These are phyloP conservation scores for Laticauda laticaudata DNA, from an alignment of 2,113 vertebrate genomes.

Conservation along the genomic window DNA sequence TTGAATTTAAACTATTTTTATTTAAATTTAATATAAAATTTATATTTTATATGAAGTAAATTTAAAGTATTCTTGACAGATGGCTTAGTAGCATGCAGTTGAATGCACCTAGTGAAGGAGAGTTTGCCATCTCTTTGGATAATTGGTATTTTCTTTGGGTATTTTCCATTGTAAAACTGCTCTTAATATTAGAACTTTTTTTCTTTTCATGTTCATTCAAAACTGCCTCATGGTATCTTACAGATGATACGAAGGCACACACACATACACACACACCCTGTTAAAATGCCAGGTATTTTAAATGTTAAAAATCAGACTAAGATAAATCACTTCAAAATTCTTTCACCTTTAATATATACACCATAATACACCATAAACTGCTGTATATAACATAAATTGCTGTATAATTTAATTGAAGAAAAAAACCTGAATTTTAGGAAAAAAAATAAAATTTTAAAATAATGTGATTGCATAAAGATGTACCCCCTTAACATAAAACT, in stretches of 20 bases:
- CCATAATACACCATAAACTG: neutral
- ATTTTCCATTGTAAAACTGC: neutral
- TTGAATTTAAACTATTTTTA: too few relatives aligned
- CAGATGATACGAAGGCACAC: neutral
- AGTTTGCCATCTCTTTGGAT: neutral
- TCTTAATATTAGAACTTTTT: neutral
- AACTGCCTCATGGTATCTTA: neutral
- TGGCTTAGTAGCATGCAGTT: neutral
- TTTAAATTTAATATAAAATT: too few relatives aligned
- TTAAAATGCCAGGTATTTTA: neutral
- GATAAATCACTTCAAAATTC: neutral
- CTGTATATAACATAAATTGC: neutral
- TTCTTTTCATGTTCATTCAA: neutral
- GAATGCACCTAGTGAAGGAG: neutral
- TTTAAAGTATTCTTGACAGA: neutral
- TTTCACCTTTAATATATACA: neutral
- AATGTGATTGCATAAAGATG: neutral
- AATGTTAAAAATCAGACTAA: neutral
- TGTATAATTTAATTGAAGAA: neutral
- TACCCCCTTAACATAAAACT: neutral
- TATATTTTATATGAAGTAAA: neutral
- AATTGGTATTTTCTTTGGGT: neutral
- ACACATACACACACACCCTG: neutral
- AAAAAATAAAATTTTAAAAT: neutral
- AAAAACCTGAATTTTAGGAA: neutral